A percentile compares a stretch with the other conserved stretches of the same genome.
phyloP scores from a whole-genome alignment of 2,113 vertebrate species.

The Hucho hucho region DNA sequence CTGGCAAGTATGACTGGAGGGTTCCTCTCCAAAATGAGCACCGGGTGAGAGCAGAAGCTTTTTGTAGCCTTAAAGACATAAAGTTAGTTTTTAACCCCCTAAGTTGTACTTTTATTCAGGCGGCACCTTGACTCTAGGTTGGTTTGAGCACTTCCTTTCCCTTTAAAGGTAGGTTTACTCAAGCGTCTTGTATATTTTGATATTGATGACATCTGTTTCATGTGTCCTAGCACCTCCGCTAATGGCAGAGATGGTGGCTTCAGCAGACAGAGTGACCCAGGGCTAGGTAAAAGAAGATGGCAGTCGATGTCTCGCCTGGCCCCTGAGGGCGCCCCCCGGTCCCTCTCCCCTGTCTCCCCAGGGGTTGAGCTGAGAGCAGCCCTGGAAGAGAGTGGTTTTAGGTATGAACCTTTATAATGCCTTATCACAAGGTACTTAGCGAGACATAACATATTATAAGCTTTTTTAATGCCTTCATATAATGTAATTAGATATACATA shows the following conservation, averaged over 20 bases:
- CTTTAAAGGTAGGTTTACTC: not conserved
- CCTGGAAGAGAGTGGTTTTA: conserved; percentile 48
- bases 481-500: too few relatives aligned
- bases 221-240: not conserved
- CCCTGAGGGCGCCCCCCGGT: conserved; percentile 24
- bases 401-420: too few relatives aligned
- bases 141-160: too few relatives aligned
- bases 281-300: conserved; percentile 49
- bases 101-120: not conserved
- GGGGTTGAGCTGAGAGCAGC: conserved; percentile 38
- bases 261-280: conserved; percentile 44
- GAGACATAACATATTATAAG: too few relatives aligned
- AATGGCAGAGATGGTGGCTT: conserved; percentile 29
- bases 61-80: not conserved
- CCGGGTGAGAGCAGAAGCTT: conserved; percentile 44
- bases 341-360: conserved; percentile 20
- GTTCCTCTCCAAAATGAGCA: conserved; percentile 50
- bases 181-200: not conserved
- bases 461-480: too few relatives aligned
- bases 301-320: conserved; percentile 63
- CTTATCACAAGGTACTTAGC: too few relatives aligned
- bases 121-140: too few relatives aligned
- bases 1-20: conserved; percentile 41
- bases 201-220: not conserved
- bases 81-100: too few relatives aligned